Percentiles rank a stretch among this genome's conserved stretches.
Conservation (phyloP, 2,797 vertebrate species). For the Gobionotothen gibberifrons region DNA sequence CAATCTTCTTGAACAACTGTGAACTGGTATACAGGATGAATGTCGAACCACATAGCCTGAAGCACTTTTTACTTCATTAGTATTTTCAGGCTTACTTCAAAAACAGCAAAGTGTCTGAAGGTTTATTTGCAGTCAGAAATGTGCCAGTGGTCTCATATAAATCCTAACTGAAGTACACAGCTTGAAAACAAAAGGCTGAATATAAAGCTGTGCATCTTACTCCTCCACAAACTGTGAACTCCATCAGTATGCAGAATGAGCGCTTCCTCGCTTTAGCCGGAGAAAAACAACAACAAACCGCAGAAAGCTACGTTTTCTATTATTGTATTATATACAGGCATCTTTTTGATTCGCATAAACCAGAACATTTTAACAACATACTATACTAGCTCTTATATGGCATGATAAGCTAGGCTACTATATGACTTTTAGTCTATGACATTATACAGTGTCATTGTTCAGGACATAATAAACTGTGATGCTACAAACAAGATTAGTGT, state of each 20-base stretch:
- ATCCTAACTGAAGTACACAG: slow-evolving; percentile 32
- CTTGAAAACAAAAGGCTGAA: slow-evolving; percentile 30
- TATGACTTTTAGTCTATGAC: too few relatives aligned
- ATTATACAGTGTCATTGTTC: too few relatives aligned
- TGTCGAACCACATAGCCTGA: slow-evolving; percentile 28
- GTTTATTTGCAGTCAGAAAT: slow-evolving; percentile 27
- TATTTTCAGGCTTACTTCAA: slow-evolving; percentile 32
- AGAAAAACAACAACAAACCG: slow-evolving; percentile 21
- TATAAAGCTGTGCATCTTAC: slow-evolving; percentile 27
- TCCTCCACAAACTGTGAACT: slow-evolving; percentile 25
- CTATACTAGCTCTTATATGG: too few relatives aligned
- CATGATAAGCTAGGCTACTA: too few relatives aligned
- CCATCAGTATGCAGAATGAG: slow-evolving; percentile 57
- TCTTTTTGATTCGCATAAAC: slow-evolving; percentile 31
- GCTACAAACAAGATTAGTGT: too few relatives aligned
- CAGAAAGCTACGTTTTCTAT: slow-evolving; percentile 31
- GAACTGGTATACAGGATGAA: slow-evolving; percentile 9
- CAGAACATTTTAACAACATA: too few relatives aligned
- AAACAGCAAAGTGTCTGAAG: slow-evolving; percentile 31
- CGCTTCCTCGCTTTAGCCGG: slow-evolving; percentile 17
- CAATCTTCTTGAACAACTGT: background rate
- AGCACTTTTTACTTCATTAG: slow-evolving; percentile 2
- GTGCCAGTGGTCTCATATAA: slow-evolving; percentile 22
- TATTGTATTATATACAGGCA: slow-evolving; percentile 35
- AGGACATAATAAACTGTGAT: too few relatives aligned